Conservation (phyloP, 2,113 vertebrate genomes). For the Megalops atlanticus region DNA sequence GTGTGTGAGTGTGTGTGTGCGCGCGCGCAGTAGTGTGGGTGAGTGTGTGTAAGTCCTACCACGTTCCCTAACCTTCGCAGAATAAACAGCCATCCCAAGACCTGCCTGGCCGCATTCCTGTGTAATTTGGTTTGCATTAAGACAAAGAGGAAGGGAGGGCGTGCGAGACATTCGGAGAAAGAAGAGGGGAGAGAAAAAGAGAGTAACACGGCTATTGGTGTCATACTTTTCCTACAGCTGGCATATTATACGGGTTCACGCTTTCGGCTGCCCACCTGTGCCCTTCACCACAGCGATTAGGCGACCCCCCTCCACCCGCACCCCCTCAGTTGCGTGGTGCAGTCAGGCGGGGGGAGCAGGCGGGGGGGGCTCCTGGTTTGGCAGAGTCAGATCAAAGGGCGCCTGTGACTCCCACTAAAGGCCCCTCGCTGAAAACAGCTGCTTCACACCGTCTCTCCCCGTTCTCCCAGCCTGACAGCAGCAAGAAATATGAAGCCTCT, state of each 20-base stretch:
- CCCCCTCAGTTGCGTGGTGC: background rate
- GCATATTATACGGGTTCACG: slow-evolving; percentile 28
- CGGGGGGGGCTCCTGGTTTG: slow-evolving; percentile 27
- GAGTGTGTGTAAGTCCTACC: too few species aligned
- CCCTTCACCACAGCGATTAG: slow-evolving; percentile 41
- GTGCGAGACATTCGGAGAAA: background rate
- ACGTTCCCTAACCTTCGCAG: slow-evolving; percentile 41
- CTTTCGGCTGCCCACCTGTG: slow-evolving; percentile 43
- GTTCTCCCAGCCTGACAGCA: slow-evolving; percentile 69
- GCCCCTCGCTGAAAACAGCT: slow-evolving; percentile 72
- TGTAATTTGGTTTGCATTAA: slow-evolving; percentile 71
- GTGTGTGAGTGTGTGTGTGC: slow-evolving; percentile 12
- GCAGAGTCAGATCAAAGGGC: slow-evolving; percentile 58
- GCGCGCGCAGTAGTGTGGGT: background rate
- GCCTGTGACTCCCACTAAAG: slow-evolving; percentile 28
- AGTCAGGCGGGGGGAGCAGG: too few species aligned
- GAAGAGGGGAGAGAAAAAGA: too few species aligned
- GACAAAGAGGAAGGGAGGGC: slow-evolving; percentile 40
- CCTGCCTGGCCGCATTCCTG: slow-evolving; percentile 76
- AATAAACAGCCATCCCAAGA: slow-evolving; percentile 59
- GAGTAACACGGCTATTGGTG: too few species aligned
- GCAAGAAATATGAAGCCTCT: slow-evolving; percentile 73
- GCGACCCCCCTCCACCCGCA: background rate
- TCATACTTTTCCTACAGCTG: slow-evolving; percentile 45
- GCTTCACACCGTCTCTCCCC: slow-evolving; percentile 66